Evolutionary conservation across 2,888 invertebrate species (phyloP).

Genomic region (Frankliniella intonsa): DNA sequence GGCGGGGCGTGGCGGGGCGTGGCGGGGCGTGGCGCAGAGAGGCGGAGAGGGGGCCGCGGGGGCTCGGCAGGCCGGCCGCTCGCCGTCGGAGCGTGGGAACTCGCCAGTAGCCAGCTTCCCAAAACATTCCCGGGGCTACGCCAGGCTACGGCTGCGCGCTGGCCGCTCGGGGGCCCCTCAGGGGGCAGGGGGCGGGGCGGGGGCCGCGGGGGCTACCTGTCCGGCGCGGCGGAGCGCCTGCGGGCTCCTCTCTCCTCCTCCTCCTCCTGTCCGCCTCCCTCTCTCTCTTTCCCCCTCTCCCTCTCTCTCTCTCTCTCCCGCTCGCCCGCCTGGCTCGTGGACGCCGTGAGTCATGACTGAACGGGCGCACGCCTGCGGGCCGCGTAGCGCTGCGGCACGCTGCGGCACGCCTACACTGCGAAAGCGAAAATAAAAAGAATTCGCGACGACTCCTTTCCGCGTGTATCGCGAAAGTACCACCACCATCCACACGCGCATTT

Average conservation of each 20-base stretch:
- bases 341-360: constrained; percentile 20
- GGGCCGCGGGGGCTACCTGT: background rate
- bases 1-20: background rate
- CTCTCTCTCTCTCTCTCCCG: background rate
- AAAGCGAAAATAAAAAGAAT: background rate
- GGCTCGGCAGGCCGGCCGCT: background rate
- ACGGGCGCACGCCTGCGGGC: background rate
- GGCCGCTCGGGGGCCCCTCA: constrained; percentile 6
- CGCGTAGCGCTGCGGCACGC: background rate
- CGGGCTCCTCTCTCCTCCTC: background rate
- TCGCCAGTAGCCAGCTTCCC: constrained; percentile 25
- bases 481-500: too few species aligned
- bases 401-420: background rate
- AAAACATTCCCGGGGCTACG: constrained; percentile 26
- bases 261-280: background rate
- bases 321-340: constrained; percentile 3
- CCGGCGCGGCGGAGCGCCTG: background rate
- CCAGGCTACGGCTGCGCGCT: background rate
- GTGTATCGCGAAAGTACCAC: too few species aligned
- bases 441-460: too few species aligned
- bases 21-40: background rate
- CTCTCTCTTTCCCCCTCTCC: background rate
- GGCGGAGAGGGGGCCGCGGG: background rate
- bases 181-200: background rate
- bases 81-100: constrained; percentile 23